Percentiles rank a stretch among this genome's conserved stretches.
Conservation (phyloP, 1,140 invertebrate species). For the Scaptomyza hsui region DNA sequence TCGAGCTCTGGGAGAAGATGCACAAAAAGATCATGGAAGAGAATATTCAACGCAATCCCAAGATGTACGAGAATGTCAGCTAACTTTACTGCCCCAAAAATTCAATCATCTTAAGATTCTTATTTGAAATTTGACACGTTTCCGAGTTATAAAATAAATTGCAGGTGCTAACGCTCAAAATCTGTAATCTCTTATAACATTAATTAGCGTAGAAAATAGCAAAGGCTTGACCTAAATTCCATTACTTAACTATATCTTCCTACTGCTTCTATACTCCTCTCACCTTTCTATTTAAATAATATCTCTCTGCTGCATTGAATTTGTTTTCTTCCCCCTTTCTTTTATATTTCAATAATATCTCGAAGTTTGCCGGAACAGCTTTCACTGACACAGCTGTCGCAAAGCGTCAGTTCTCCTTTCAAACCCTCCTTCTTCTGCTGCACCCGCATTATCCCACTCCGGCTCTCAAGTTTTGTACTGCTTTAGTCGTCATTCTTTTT, state of each 20-base stretch:
- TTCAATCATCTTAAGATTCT: background rate
- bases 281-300: no score
- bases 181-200: background rate
- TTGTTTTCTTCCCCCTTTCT: background rate
- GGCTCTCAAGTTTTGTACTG: conserved; percentile 35
- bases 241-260: no score
- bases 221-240: no score
- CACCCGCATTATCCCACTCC: conserved; percentile 25
- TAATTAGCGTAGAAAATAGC: no score
- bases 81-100: conserved; percentile 12
- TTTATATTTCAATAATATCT: conserved; percentile 21
- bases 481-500: conserved; percentile 49
- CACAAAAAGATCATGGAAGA: conserved; percentile 74
- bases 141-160: conserved; percentile 31
- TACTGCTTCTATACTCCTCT: background rate
- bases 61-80: conserved; percentile 77
- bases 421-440: background rate
- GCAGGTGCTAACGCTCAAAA: conserved; percentile 2
- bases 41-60: conserved; percentile 74
- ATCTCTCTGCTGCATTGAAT: background rate
- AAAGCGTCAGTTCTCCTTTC: conserved; percentile 4
- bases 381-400: conserved; percentile 60
- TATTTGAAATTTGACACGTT: conserved; percentile 11
- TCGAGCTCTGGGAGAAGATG: conserved; percentile 59
- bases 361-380: conserved; percentile 37